Percentiles rank a stretch among this genome's conserved stretches.
Evolutionary conservation across 2,888 invertebrate species (phyloP).

Genomic region (Diaphora mendica): DNA sequence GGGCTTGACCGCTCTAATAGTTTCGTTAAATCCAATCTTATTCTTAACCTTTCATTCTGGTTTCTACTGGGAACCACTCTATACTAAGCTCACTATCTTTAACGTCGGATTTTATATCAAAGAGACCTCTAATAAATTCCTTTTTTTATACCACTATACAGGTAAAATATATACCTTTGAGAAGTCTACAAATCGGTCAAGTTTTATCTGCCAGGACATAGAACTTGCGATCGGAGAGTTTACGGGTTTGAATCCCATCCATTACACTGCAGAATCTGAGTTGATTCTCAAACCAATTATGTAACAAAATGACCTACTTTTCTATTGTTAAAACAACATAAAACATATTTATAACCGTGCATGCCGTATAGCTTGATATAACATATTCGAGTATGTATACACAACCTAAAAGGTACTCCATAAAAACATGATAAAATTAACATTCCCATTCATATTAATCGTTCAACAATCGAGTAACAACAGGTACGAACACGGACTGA

Average conservation of each 20-base stretch:
- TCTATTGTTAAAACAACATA: not conserved
- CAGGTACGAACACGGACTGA: constrained; percentile 48
- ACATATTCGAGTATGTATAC: not conserved
- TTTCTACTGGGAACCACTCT: not conserved
- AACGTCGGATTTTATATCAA: not conserved
- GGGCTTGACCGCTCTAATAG: not conserved
- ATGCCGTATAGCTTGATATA: not conserved
- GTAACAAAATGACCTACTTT: not conserved
- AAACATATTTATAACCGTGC: not conserved
- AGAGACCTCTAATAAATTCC: too few relatives aligned
- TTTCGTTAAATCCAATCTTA: not conserved
- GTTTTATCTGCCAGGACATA: too few relatives aligned
- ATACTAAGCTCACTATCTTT: too few relatives aligned
- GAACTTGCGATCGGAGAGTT: not conserved
- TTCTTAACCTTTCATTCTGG: not conserved
- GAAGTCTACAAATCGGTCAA: not conserved
- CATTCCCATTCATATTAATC: constrained; percentile 20
- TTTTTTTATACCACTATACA: not conserved
- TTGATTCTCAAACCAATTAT: not conserved
- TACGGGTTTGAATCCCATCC: not conserved
- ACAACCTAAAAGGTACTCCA: not conserved
- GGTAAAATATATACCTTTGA: too few relatives aligned
- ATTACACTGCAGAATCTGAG: not conserved
- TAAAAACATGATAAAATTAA: constrained; percentile 18
- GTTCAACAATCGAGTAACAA: constrained; percentile 26